These are phyloP conservation scores for Habroteleia sp. DNA, from an alignment of 2,888 invertebrate species.

Conservation along the genomic window DNA sequence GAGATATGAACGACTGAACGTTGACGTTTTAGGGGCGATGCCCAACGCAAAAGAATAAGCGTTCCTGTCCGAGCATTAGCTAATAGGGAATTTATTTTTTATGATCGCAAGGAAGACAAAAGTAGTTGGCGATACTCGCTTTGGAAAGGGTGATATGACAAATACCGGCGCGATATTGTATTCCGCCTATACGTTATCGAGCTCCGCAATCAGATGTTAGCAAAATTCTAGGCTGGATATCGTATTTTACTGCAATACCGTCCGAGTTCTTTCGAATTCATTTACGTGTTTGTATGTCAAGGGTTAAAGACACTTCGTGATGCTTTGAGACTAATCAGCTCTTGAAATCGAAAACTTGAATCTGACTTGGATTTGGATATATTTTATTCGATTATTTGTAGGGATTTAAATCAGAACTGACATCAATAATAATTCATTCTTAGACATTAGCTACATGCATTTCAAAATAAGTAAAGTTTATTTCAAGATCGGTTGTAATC, in stretches of 20 bases:
- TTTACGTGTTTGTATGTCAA: conserved; percentile 25
- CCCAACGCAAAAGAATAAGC: background rate
- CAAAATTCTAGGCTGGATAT: conserved; percentile 45
- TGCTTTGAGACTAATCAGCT: conserved; percentile 7
- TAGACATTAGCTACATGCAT: too few species aligned
- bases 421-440: too few species aligned
- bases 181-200: conserved; percentile 60
- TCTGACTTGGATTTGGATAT: background rate
- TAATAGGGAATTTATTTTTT: conserved; percentile 80
- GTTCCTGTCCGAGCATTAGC: conserved; percentile 67
- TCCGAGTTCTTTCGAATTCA: conserved; percentile 41
- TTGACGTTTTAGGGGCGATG: conserved; percentile 1
- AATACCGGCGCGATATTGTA: conserved; percentile 51
- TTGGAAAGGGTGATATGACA: conserved; percentile 59
- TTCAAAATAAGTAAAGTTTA: too few species aligned
- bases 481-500: too few species aligned
- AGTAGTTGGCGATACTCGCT: conserved; percentile 45
- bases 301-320: background rate
- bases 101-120: conserved; percentile 71
- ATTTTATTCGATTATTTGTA: background rate
- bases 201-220: conserved; percentile 47
- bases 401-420: too few species aligned
- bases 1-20: conserved; percentile 33
- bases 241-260: conserved; percentile 58
- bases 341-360: background rate